A percentile compares a stretch with the other conserved stretches of the same genome.
phyloP scores from a whole-genome alignment of 2,797 vertebrate genomes.

The Triplophysa bombifrons region DNA sequence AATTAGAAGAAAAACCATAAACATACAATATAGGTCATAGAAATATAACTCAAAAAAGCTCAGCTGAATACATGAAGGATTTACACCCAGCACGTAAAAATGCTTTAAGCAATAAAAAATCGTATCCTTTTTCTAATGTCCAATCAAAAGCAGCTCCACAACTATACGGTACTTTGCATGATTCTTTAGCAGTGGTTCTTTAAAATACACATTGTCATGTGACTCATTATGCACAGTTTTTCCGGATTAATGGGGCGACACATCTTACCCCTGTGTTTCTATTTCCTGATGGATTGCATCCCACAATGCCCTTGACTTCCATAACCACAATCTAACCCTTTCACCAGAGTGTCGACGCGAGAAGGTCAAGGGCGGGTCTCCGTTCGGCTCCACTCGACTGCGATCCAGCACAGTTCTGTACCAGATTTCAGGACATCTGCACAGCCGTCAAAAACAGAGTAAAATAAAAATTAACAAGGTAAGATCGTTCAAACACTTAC shows the following conservation, averaged over 20 bases:
- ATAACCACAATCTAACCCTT: slow-evolving; percentile 41
- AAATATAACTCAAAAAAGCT: neutral
- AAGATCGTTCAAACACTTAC: slow-evolving; percentile 41
- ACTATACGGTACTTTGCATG: no score
- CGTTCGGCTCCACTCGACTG: slow-evolving; percentile 85
- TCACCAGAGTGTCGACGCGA: slow-evolving; percentile 86
- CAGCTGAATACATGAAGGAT: neutral
- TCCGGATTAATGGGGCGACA: neutral
- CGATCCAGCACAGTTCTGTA: slow-evolving; percentile 92
- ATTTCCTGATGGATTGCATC: slow-evolving; percentile 58
- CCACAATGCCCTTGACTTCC: slow-evolving; percentile 25
- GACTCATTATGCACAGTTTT: neutral
- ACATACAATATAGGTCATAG: neutral
- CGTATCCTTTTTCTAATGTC: neutral
- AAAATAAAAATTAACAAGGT: slow-evolving; percentile 99
- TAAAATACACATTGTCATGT: neutral
- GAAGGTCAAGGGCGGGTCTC: slow-evolving; percentile 85
- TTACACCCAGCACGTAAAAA: neutral
- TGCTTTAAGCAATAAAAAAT: neutral
- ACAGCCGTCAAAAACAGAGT: slow-evolving; percentile 92
- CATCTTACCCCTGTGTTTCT: slow-evolving; percentile 6
- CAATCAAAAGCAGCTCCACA: neutral
- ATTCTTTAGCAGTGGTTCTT: neutral
- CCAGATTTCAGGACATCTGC: slow-evolving; percentile 96
- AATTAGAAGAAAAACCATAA: neutral